phyloP scores from a whole-genome alignment of 2,888 invertebrate genomes.

The Sarcophaga rosellei region DNA sequence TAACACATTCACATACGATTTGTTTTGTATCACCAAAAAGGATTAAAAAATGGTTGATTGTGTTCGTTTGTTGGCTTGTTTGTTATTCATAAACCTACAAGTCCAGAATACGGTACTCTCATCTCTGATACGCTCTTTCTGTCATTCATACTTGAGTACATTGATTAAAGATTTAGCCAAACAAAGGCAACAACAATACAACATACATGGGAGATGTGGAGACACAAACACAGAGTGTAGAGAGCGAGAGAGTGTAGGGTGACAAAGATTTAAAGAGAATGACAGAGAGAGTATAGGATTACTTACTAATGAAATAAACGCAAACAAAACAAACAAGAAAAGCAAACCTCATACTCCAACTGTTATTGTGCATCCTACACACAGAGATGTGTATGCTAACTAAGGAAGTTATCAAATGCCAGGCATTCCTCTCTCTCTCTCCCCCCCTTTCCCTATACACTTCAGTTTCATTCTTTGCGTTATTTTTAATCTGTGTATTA shows the following conservation, averaged over 20 bases:
- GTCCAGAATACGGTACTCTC: background rate
- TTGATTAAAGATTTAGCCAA: background rate
- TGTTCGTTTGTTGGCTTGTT: background rate
- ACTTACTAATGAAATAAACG: slow-evolving; percentile 43
- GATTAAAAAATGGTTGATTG: background rate
- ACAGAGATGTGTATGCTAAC: background rate
- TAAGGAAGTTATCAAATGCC: background rate
- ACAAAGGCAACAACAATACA: background rate
- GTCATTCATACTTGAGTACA: background rate
- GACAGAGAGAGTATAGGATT: slow-evolving; percentile 40
- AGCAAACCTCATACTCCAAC: slow-evolving; percentile 27
- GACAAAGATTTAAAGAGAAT: too few relatives aligned
- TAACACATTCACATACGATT: slow-evolving; percentile 38
- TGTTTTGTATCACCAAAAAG: slow-evolving; percentile 1
- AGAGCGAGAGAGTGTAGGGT: too few relatives aligned
- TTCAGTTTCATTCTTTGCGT: background rate
- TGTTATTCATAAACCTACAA: background rate
- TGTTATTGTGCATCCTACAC: background rate
- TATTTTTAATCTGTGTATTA: background rate
- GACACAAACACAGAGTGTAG: too few relatives aligned
- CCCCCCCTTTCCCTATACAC: too few relatives aligned
- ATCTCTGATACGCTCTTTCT: background rate
- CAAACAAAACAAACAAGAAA: slow-evolving; percentile 52
- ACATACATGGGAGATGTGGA: background rate
- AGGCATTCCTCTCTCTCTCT: background rate